Evolutionary conservation across 2,113 vertebrate genomes (phyloP).

Genomic region (Grammomys surdaster): DNA sequence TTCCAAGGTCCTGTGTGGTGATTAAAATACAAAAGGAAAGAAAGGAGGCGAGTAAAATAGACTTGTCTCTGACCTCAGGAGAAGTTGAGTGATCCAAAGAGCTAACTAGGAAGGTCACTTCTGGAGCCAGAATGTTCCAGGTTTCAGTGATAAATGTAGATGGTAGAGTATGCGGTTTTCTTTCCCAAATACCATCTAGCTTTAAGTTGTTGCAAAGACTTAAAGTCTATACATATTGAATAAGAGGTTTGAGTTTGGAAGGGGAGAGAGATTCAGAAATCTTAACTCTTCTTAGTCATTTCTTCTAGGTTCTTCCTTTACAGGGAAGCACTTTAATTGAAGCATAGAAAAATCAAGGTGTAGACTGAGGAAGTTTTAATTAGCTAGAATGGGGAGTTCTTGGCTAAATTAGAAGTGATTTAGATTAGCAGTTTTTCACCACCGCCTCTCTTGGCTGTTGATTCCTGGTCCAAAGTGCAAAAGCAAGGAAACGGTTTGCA

Average conservation of each 20-base stretch:
- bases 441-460: neutral
- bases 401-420: neutral
- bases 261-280: neutral
- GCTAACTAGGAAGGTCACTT: neutral
- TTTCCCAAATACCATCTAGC: neutral
- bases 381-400: neutral
- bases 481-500: neutral
- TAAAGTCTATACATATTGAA: neutral
- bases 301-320: neutral
- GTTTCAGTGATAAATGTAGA: neutral
- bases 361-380: neutral
- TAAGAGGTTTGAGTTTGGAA: neutral
- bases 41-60: neutral
- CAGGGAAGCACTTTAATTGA: neutral
- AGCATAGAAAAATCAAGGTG: neutral
- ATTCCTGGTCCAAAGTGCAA: neutral
- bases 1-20: neutral
- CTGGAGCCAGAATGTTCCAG: neutral
- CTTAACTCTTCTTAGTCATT: neutral
- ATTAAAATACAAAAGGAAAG: constrained; percentile 19
- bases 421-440: neutral
- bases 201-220: neutral
- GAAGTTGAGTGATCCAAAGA: neutral
- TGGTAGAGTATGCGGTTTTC: neutral
- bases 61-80: neutral